These are phyloP conservation scores for Eulemur rubriventer DNA, from an alignment of 2,797 vertebrate genomes.

Conservation along the genomic window DNA sequence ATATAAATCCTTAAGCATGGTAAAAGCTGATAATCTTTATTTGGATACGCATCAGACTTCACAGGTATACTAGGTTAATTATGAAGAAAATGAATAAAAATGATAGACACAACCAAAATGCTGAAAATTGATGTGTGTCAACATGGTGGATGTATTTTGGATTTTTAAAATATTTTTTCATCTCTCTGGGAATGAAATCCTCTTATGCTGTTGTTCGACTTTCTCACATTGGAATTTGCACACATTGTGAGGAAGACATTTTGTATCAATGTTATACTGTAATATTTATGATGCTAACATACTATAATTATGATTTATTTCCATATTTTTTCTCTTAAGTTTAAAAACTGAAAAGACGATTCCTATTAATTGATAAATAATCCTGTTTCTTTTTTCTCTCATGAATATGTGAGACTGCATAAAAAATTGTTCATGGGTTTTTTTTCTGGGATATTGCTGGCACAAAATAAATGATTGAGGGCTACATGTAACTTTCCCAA, in stretches of 20 bases:
- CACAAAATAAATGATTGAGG: conserved; percentile 48
- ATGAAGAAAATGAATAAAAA: conserved; percentile 42
- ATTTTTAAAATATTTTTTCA: conserved; percentile 48
- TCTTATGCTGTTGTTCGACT: background rate
- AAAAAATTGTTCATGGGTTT: conserved; percentile 18
- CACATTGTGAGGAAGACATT: background rate
- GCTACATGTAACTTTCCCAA: background rate
- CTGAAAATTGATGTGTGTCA: conserved; percentile 2
- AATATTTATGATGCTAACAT: conserved; percentile 13
- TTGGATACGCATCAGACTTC: background rate
- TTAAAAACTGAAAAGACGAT: conserved; percentile 22
- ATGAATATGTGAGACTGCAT: conserved; percentile 15
- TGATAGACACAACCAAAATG: conserved; percentile 5
- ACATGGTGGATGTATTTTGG: background rate
- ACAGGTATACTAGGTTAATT: background rate
- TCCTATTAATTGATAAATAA: conserved; percentile 37
- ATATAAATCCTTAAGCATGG: background rate
- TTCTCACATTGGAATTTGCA: background rate
- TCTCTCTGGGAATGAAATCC: background rate
- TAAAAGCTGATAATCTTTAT: conserved; percentile 21
- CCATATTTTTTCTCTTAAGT: background rate
- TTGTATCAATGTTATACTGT: conserved; percentile 13
- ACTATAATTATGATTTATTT: conserved; percentile 19
- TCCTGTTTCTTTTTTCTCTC: background rate
- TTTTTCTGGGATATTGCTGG: background rate